Conservation (phyloP, 2,888 invertebrate species). For the Scrobipalpa atriplicella region DNA sequence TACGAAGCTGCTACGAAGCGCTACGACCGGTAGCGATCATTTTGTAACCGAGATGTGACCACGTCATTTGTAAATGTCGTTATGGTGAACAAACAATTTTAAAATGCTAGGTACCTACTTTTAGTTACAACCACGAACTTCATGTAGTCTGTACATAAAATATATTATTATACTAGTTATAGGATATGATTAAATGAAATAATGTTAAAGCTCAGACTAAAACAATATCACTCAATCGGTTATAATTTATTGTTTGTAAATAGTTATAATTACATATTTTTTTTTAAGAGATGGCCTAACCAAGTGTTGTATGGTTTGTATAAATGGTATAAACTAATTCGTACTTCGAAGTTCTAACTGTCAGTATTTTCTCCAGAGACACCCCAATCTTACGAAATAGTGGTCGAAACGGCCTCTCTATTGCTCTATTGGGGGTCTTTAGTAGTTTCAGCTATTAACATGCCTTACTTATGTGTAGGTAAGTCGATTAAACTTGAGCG, state of each 20-base stretch:
- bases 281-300: too few species aligned
- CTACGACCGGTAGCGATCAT: not conserved
- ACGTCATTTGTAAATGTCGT: slow-evolving; percentile 13
- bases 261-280: too few species aligned
- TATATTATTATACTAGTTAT: too few species aligned
- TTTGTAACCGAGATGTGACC: not conserved
- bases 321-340: not conserved
- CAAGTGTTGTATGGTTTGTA: too few species aligned
- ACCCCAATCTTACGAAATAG: slow-evolving; percentile 7
- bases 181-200: too few species aligned
- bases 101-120: too few species aligned
- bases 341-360: not conserved
- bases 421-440: slow-evolving; percentile 8
- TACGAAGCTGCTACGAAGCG: too few species aligned
- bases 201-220: too few species aligned
- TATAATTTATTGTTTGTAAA: too few species aligned
- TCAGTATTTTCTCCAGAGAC: not conserved
- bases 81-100: not conserved
- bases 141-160: too few species aligned
- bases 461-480: not conserved
- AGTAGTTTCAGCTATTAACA: slow-evolving; percentile 12
- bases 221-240: too few species aligned
- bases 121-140: too few species aligned
- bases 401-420: slow-evolving; percentile 9
- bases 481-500: slow-evolving; percentile 5